phyloP scores from a whole-genome alignment of 2,113 vertebrate species.

The Tiliqua scincoides region DNA sequence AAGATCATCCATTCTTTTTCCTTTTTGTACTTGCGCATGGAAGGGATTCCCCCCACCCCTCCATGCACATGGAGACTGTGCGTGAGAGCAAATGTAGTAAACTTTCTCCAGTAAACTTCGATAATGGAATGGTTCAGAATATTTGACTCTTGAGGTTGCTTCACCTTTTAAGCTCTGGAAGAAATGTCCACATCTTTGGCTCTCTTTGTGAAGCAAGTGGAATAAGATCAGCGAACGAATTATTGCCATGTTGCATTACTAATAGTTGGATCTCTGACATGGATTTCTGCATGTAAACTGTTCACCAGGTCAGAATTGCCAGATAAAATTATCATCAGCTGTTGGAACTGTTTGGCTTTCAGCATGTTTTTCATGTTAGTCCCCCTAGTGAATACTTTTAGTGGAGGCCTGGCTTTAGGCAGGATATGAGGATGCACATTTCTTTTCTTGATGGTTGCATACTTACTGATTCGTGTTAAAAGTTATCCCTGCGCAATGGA shows the following conservation, averaged over 20 bases:
- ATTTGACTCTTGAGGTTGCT: background rate
- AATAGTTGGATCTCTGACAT: background rate
- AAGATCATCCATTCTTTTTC: background rate
- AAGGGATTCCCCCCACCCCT: background rate
- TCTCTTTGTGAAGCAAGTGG: background rate
- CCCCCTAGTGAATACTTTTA: background rate
- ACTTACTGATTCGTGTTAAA: too few relatives aligned
- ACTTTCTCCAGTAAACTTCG: background rate
- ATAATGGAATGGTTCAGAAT: background rate
- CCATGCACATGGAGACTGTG: background rate
- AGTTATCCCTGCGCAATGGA: too few relatives aligned
- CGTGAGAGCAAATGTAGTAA: background rate
- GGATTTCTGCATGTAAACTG: background rate
- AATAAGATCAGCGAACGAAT: background rate
- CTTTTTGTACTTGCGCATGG: background rate
- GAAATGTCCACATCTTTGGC: background rate
- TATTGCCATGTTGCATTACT: background rate
- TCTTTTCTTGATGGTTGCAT: background rate
- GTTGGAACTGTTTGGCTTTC: background rate
- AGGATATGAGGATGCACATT: background rate
- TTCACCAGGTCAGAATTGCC: background rate
- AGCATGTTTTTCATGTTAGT: slow-evolving; percentile 1
- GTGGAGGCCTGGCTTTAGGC: background rate
- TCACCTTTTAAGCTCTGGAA: slow-evolving; percentile 9
- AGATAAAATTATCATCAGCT: background rate